Evolutionary conservation across 64 coral and sea anemone species (phyloP), one percentile per base, ranked within the genome.

Genomic region (Stylophora pistillata): DNA sequence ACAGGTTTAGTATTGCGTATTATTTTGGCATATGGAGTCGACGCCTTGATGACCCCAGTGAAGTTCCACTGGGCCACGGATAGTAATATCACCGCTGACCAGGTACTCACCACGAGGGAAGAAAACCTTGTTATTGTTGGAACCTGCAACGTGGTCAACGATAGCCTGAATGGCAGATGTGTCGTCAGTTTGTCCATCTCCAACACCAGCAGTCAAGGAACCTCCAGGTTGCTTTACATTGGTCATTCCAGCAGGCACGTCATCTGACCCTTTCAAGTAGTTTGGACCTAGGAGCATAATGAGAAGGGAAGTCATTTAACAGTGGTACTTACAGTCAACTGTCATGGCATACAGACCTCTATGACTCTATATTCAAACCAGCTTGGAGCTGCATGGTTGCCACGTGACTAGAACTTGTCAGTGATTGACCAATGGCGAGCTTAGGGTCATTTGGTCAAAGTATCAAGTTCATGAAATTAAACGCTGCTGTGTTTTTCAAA

Each of bases 51-150:
- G 5, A 88, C 15, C 0, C 56, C 30, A 12, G 78, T 61, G 55
- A 32, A 77, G 17, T 57, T 76, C 23, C 14, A 74, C 56, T 2
- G 71, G 10, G 58, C 29, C 58, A 28, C 16, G 23, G 20, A 88
- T 75, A 11, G 16, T 21, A 73, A 88, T 57, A 23, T 88, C 55
- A 9, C 25, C 3, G n/a, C 71, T 76, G 20, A 88, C 57, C 27
- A 74, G n/a, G 73, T 88, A 88, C 58, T 58, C 53, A 30, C 86
- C 86, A 41, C 72, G 86, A 32, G 86, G 86, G 31, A 88, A 88
- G 86, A 58, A 88, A 33, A 88, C 63, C 81, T 53, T 74, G 30
- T 61, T 74, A 2, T 74, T 37, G 26, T 13, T 13, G 18, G 41
- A 14, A 6, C 30, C 29, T 75, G 55, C 53, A 31, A 54, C 53